Base-by-base conservation (phyloP, 2,888 invertebrate genomes). In the Craniophora ligustri region DNA sequence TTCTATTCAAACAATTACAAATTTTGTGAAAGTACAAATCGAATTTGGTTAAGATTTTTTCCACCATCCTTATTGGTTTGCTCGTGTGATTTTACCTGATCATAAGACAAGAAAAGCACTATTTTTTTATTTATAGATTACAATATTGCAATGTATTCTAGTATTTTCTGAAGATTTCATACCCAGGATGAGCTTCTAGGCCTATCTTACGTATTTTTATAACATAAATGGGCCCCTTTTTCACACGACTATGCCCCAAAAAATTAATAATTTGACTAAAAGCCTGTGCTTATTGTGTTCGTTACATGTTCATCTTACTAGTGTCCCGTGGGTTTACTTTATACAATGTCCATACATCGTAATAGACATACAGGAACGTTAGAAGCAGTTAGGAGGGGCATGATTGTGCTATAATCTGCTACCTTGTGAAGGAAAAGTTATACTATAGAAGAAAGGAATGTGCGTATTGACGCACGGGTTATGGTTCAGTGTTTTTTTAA, bases 371-470 rank as follows among this genome's bases (percentile, higher is more conserved):
- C 15, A 68, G 67, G 72, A 55, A 59, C 67, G 71, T 65, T 63
- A 83, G 76, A 85, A 89, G 90, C 89, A 80, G 87, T 90, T 88
- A 86, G 87, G 85, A 78, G 83, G 76, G 89, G 84, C 64, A 82
- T 89, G 91, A 89, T 86, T 89, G 92, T 92, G 92, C 92, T 88
- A 90, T 85, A 81, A 79, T 81, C 71, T 76, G 67, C 63, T 54
- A 70, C 62, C 81, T 85, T 81, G 91, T 90, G 90, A 91, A 91
- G 89, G 87, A 87, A 65, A 85, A 82, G 82, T 84, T 82, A 78
- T 74, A 80, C 76, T 69, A 48, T 4, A 46, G 69, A 31, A 54
- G 28, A 14, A 21, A 45, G 47, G 18, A 19, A 31, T 13, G 40
- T 34, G 41, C 39, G 46, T 40, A 23, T 16, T 56, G 40, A 46